Conservation (phyloP, 2,888 invertebrate genomes). For the Parasteatoda lunata region DNA sequence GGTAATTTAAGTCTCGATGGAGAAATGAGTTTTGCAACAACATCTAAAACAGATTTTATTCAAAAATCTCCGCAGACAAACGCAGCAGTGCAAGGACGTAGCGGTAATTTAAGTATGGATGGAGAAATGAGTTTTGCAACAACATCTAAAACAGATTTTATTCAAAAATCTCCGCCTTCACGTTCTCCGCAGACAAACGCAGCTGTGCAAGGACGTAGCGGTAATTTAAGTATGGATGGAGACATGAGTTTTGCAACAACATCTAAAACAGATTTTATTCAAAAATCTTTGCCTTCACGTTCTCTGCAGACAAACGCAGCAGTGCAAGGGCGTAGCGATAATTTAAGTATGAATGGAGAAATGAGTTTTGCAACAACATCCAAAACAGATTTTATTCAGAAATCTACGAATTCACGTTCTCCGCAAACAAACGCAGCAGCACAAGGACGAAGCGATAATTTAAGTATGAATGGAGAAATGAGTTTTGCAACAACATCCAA, state of each 20-base stretch:
- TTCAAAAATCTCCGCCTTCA: background rate
- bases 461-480: background rate
- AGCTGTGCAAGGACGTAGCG: background rate
- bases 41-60: slow-evolving; percentile 24
- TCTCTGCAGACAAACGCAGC: background rate
- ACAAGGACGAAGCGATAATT: background rate
- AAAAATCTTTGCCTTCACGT: background rate
- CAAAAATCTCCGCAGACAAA: background rate
- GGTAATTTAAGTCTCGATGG: slow-evolving; percentile 12
- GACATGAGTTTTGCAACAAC: background rate
- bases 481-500: background rate
- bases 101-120: slow-evolving; percentile 52
- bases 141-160: slow-evolving; percentile 18
- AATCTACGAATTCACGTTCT: background rate
- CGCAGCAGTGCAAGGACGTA: slow-evolving; percentile 12
- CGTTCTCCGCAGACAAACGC: background rate
- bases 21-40: slow-evolving; percentile 32
- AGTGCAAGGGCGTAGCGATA: background rate
- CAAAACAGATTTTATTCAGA: slow-evolving; percentile 4
- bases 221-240: background rate
- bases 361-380: slow-evolving; percentile 63
- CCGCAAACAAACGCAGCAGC: background rate
- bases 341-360: background rate
- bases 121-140: slow-evolving; percentile 65
- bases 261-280: background rate